Evolutionary conservation across 2,888 invertebrate genomes (phyloP), one percentile per base, ranked within the genome.

Genomic region (Amblyjoppa fuscipennis): DNA sequence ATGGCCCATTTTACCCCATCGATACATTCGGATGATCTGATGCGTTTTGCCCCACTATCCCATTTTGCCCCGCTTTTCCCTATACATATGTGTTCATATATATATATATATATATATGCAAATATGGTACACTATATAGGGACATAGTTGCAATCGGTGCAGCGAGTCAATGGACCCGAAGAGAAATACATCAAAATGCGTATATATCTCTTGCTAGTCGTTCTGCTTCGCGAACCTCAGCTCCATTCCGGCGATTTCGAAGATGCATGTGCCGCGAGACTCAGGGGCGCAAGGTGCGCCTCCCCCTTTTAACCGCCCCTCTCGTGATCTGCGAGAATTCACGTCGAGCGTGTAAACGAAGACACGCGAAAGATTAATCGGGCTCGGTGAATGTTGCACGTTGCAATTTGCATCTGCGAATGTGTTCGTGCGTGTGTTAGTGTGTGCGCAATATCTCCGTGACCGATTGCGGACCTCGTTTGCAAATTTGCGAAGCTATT

Each of bases 91-190:
- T 20, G 20, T 20, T 20, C n/a, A 61, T 45, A 61, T 2, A 4
- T 20, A 9, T 28, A 16, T 45, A 45, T 5, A 51, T 51, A 4
- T 51, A 51, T 31, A 45, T 20, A 16, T 34, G 45, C 25, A 41
- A 16, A 11, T 5, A 75, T 16, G n/a, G 3, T 49, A 28, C 16
- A 45, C 25, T 51, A 31, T 73, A 51, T 45, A 56, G 31, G 41
- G 61, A 81, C 59, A 66, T 69, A 28, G 38, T 73, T 45, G 53
- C 71, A 45, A 82, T 71, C 82, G 64, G 11, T 69, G 70, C 20
- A 34, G 45, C 49, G 76, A 76, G 84, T 81, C 80, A 76, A 81
- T 84, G 71, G 71, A 81, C 84, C 51, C 73, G 31, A 41, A 56
- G 53, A 51, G 34, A 53, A 20, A 64, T 31, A 25, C 7, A 20